Base-by-base conservation (phyloP, 1,140 invertebrate genomes). In the Pogonomyrmex barbatus region DNA sequence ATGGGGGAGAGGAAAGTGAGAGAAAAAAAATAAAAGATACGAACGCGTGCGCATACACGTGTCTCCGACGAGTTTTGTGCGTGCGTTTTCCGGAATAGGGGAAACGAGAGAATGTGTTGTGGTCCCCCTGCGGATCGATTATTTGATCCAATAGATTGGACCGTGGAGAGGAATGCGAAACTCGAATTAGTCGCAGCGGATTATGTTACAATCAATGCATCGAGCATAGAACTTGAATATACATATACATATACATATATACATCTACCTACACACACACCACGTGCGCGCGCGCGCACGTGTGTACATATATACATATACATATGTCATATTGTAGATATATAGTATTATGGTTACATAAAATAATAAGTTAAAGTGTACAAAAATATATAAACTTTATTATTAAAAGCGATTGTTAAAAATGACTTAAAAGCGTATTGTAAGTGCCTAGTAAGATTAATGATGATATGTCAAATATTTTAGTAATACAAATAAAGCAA, bases 201-300 rank as follows among this genome's bases (percentile, higher is more conserved):
- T 83, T 83, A 83, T 83, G 39, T 75, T 75, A 60, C 68, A 83
- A 75, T 83, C 68, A 24, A 54, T 56, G 17, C 50, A 83, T 60
- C 68, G 42, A 60, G 17, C 67, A 30, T 71, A n/a, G 52, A 83
- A 50, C 68, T 73, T 73, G n/a, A 8, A 6, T 60, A 39, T 47
- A 42, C 54, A 56, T 39, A 24, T 77, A 47, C 36, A n/a, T 63
- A 12, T 52, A 42, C 10, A 52, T 24, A 5, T 14, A 14, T n/a
- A n/a, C n/a, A n/a, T n/a, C n/a, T n/a, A n/a, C n/a, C n/a, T n/a
- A n/a, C n/a, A n/a, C n/a, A n/a, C n/a, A n/a, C n/a, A n/a, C n/a
- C n/a, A n/a, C n/a, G n/a, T n/a, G n/a, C n/a, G n/a, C n/a, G n/a
- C n/a, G n/a, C n/a, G n/a, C n/a, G n/a, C n/a, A n/a, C n/a, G 30